Conservation (phyloP, 2,113 vertebrate species). For the Eclectus roratus region DNA sequence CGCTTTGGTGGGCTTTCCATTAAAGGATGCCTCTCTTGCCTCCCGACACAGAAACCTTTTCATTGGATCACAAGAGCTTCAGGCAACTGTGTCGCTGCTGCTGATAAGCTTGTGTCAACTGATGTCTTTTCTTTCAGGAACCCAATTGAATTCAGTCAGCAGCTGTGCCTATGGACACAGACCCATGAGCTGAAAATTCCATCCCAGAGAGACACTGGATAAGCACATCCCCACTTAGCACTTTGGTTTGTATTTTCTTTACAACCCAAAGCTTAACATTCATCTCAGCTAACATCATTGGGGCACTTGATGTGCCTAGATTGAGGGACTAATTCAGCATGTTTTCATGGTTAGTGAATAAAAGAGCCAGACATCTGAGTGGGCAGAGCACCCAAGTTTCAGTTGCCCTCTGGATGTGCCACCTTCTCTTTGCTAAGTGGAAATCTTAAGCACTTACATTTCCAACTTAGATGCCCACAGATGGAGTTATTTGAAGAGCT, state of each 20-base stretch:
- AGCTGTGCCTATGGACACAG: background rate
- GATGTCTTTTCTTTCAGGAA: background rate
- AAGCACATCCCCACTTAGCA: background rate
- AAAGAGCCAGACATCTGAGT: background rate
- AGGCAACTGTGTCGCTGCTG: background rate
- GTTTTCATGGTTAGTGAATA: background rate
- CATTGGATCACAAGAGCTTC: background rate
- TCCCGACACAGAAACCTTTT: background rate
- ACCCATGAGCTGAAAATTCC: background rate
- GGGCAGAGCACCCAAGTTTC: accelerated
- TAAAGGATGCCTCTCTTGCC: background rate
- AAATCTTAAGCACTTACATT: background rate
- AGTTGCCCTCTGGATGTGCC: accelerated
- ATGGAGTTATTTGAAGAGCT: background rate
- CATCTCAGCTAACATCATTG: background rate
- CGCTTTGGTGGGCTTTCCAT: background rate
- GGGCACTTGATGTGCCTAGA: background rate
- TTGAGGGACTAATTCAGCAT: background rate
- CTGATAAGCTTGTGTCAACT: background rate
- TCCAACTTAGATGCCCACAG: background rate
- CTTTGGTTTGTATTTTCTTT: background rate
- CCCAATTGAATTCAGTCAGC: background rate
- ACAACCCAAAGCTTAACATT: background rate
- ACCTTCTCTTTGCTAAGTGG: background rate
- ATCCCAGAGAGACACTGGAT: background rate